Evolutionary conservation across 2,888 invertebrate genomes (phyloP).

Genomic region (Chaetogeoica ovagalla): DNA sequence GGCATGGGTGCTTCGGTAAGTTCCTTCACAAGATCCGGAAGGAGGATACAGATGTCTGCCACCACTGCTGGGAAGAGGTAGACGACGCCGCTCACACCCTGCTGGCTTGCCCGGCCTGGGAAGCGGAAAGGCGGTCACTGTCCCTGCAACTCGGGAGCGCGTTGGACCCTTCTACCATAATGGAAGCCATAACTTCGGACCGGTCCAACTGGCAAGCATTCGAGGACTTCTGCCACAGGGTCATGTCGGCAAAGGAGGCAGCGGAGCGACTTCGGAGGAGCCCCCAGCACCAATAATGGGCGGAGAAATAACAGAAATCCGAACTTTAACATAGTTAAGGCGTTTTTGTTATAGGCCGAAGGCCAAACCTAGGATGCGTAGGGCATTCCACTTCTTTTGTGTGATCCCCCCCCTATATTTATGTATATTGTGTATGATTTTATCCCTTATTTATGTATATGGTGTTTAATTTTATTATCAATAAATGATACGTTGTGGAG

Average conservation of each 20-base stretch:
- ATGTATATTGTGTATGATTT: too few species aligned
- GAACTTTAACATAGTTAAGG: background rate
- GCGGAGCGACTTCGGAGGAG: background rate
- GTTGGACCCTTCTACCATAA: background rate
- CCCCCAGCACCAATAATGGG: background rate
- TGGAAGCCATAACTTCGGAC: background rate
- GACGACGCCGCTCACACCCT: background rate
- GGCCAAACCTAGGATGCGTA: background rate
- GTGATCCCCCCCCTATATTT: too few species aligned
- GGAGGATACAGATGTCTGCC: background rate
- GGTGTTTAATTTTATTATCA: too few species aligned
- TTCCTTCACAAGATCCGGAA: background rate
- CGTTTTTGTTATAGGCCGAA: background rate
- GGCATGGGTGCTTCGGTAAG: background rate
- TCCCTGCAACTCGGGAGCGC: background rate
- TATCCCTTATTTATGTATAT: too few species aligned
- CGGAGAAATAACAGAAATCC: too few species aligned
- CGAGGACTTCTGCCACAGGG: background rate
- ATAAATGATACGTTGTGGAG: too few species aligned
- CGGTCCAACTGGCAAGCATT: background rate
- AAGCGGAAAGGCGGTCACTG: background rate
- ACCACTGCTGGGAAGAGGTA: background rate
- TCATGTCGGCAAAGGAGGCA: background rate
- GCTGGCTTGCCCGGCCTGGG: background rate
- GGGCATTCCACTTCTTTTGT: too few species aligned